These are phyloP conservation scores for Scortum barcoo DNA, from an alignment of 2,113 vertebrate species.

Conservation along the genomic window DNA sequence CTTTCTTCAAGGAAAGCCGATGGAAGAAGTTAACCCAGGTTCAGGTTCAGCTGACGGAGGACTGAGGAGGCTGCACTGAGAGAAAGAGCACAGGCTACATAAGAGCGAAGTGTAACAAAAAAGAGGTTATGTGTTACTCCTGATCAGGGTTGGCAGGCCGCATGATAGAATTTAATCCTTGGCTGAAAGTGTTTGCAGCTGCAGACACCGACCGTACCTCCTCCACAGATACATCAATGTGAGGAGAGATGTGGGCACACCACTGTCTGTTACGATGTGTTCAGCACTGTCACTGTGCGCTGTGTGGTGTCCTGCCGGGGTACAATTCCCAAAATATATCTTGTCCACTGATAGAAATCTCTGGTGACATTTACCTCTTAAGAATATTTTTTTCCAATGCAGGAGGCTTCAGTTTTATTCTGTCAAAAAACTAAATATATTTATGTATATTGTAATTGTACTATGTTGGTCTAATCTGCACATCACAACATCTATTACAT, in stretches of 20 bases:
- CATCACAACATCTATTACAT: too few species aligned
- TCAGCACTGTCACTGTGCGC: constrained; percentile 34
- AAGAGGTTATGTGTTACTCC: constrained; percentile 5
- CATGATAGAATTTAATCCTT: constrained; percentile 39
- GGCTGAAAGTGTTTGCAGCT: constrained; percentile 37
- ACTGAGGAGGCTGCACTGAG: neutral
- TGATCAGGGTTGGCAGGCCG: constrained; percentile 36
- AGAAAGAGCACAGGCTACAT: neutral
- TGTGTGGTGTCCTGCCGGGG: constrained; percentile 1
- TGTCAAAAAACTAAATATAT: neutral
- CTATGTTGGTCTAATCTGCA: too few species aligned
- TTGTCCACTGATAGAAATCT: constrained; percentile 9
- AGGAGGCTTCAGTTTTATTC: constrained; percentile 13
- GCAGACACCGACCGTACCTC: constrained; percentile 30
- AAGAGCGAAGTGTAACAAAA: constrained; percentile 1
- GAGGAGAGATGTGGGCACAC: constrained; percentile 18
- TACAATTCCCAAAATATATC: constrained; percentile 25
- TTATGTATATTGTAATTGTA: too few species aligned
- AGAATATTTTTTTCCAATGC: neutral
- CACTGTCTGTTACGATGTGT: constrained; percentile 18
- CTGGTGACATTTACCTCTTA: constrained; percentile 14
- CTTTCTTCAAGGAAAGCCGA: neutral
- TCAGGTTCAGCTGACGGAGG: neutral
- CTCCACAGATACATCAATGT: constrained; percentile 34
- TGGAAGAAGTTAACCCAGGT: neutral